Percentiles rank a stretch among this genome's conserved stretches.
These are phyloP conservation scores for Anorthoa munda DNA, from an alignment of 2,888 invertebrate species.

Conservation along the genomic window DNA sequence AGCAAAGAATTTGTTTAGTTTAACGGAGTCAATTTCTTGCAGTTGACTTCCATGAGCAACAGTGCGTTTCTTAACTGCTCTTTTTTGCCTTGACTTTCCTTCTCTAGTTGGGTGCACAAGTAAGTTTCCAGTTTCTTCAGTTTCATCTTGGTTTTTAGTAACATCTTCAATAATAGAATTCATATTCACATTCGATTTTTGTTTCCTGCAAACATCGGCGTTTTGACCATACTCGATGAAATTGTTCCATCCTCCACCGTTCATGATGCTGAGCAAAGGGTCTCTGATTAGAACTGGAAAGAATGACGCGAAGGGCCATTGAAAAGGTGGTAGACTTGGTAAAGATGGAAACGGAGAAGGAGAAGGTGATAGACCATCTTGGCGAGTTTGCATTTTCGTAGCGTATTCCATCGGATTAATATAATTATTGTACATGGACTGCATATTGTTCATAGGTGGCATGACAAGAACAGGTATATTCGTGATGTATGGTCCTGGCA, in stretches of 20 bases:
- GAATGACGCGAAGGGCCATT: conserved; percentile 89
- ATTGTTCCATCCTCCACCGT: conserved; percentile 89
- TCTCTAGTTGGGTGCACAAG: conserved; percentile 51
- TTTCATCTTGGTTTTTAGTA: conserved; percentile 29
- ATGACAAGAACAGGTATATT: conserved; percentile 81
- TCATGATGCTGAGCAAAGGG: conserved; percentile 88
- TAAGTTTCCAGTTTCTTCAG: conserved; percentile 38
- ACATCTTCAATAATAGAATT: conserved; percentile 36
- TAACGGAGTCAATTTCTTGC: conserved; percentile 73
- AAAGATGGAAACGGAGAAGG: conserved; percentile 61
- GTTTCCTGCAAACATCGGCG: conserved; percentile 89
- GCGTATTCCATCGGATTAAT: conserved; percentile 68
- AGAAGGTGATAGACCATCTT: conserved; percentile 70
- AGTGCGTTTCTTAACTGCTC: conserved; percentile 82
- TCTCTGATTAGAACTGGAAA: conserved; percentile 91
- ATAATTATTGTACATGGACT: conserved; percentile 60
- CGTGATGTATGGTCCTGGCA: conserved; percentile 77
- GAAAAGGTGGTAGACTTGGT: conserved; percentile 72
- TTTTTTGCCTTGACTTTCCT: conserved; percentile 73
- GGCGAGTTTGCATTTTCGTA: conserved; percentile 74
- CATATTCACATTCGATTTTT: conserved; percentile 71
- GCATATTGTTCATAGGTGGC: conserved; percentile 70
- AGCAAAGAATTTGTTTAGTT: conserved; percentile 76
- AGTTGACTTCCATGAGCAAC: conserved; percentile 69
- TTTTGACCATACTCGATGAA: conserved; percentile 91